Conservation (phyloP, 1,140 invertebrate genomes). For the Telenomus remus region DNA sequence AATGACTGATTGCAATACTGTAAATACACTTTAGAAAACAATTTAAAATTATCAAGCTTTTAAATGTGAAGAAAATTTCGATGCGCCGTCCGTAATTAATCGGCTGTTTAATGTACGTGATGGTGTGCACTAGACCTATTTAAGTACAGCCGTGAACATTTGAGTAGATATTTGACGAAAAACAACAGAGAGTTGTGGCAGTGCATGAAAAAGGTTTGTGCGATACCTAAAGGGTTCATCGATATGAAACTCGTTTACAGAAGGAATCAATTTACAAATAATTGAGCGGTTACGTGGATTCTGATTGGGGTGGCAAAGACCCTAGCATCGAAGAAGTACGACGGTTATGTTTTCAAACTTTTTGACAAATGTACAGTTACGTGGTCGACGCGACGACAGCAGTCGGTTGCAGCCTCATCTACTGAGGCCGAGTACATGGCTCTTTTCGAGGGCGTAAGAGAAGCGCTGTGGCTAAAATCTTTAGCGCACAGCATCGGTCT, state of each 20-base stretch:
- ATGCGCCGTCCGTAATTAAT: background rate
- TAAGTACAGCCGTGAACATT: background rate
- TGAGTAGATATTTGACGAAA: constrained; percentile 1
- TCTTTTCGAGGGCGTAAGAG: constrained; percentile 46
- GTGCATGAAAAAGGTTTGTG: constrained; percentile 57
- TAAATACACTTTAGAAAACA: background rate
- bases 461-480: constrained; percentile 51
- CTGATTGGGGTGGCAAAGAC: constrained; percentile 38
- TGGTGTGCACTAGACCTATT: background rate
- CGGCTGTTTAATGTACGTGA: constrained; percentile 1
- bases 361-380: constrained; percentile 41
- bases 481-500: constrained; percentile 18
- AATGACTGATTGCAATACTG: background rate
- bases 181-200: constrained; percentile 49
- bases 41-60: background rate
- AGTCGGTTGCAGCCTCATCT: constrained; percentile 62
- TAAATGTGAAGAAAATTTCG: background rate
- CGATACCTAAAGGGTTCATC: constrained; percentile 62
- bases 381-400: constrained; percentile 63
- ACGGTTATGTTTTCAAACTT: constrained; percentile 50
- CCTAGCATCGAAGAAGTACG: constrained; percentile 39
- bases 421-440: no score
- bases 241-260: constrained; percentile 57
- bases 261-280: constrained; percentile 32
- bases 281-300: constrained; percentile 40